Conservation (phyloP, 2,797 vertebrate genomes). For the Poecilia wingei region DNA sequence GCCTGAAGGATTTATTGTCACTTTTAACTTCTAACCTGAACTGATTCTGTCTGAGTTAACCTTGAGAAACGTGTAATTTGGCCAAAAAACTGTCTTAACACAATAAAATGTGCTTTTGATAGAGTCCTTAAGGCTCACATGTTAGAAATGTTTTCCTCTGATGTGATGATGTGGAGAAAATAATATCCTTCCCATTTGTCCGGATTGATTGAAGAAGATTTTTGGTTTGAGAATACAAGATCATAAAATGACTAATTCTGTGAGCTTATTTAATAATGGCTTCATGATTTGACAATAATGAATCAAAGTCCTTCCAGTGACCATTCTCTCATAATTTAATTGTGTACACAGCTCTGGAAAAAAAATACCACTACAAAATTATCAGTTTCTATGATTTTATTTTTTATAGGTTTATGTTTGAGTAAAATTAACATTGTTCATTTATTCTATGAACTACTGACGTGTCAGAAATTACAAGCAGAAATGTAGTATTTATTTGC, state of each 20-base stretch:
- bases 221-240: constrained; percentile 1
- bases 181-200: not conserved
- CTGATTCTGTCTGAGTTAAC: constrained; percentile 45
- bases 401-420: too few relatives aligned
- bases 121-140: constrained; percentile 44
- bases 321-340: too few relatives aligned
- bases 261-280: not conserved
- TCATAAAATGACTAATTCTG: not conserved
- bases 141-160: constrained; percentile 36
- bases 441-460: too few relatives aligned
- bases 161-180: constrained; percentile 2
- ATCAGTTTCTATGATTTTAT: too few relatives aligned
- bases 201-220: not conserved
- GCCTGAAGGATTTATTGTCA: constrained; percentile 57
- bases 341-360: too few relatives aligned
- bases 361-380: too few relatives aligned
- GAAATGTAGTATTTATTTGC: too few relatives aligned
- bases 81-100: constrained; percentile 63
- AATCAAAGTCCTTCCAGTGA: not conserved
- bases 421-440: too few relatives aligned
- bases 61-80: constrained; percentile 49
- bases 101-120: constrained; percentile 49
- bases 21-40: constrained; percentile 59
- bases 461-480: too few relatives aligned
- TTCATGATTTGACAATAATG: not conserved